Base-by-base conservation (phyloP, 1,140 invertebrate genomes). In the Babylonia areolata region DNA sequence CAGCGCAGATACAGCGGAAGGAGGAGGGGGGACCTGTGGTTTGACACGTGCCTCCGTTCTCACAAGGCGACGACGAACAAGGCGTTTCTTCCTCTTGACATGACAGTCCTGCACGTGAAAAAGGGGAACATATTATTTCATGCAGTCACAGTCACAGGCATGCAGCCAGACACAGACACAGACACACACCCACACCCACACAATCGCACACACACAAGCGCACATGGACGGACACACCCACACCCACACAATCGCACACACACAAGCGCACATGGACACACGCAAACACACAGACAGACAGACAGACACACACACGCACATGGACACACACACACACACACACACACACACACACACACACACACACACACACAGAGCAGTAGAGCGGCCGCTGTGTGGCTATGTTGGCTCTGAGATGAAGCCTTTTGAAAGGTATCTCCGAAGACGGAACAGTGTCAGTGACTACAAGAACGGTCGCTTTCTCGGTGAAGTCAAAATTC, bases 1-100 rank as follows among this genome's bases (percentile, higher is more conserved):
- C 64, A 6, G 40, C 1, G 73, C 85, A 86, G 20, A 35, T 5
- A 39, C 85, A 86, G 11, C 54, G 6, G 79, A 39, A 85, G 1
- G 40, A 42, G n/a, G n/a, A n/a, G 1, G 40, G 31, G n/a, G n/a
- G 12, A 6, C 31, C 46, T 1, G n/a, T 17, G 20, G 37, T 5
- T 39, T 46, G 33, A 35, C 83, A 84, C 23, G 40, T 84, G 40
- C 33, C 83, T n/a, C 54, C 37, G 20, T 84, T 75, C 17, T 84
- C 37, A 93, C 98, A 99, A 0, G 98, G 98, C 93, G 97, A 96
- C 46, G 96, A 97, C 87, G 97, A 96, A 94, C 98, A 99, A 93
- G 99, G 98, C 93, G 99, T 97, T 92, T 98, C 97, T 39, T 58
- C 37, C 28, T 58, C 37, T 69, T 82, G 31, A 69, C 81, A 75